Base-by-base conservation (phyloP, 1,140 invertebrate species). In the Caligus rogercresseyi region DNA sequence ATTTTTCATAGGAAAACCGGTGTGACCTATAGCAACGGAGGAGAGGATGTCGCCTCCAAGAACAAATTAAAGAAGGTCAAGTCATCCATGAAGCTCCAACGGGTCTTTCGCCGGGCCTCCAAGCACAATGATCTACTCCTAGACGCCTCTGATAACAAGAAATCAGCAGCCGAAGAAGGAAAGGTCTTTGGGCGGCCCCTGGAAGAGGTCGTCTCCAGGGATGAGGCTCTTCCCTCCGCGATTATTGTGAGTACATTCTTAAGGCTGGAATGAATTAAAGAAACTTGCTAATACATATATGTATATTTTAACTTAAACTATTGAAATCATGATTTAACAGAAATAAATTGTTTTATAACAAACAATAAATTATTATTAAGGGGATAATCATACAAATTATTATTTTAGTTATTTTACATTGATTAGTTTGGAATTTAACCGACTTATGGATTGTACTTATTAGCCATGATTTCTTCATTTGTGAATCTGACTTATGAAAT, bases 31-130 rank as follows among this genome's bases (percentile, higher is more conserved):
- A 62, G 31, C 24, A 53, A 21, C 13, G 25, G 54, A 16, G 31
- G 7, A 11, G 31, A 43, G n/a, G 31, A 43, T 43, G n/a, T 43
- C 7, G 31, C 31, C n/a, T 43, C 24, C 23, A 62, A 62, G 31
- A 62, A 52, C 14, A 62, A 62, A 53, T 20, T 62, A 53, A 62
- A 62, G 31, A 62, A 62, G 31, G 60, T 62, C 15, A 62, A 62
- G 25, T 43, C 24, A 21, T 43, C 24, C 1, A 62, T 62, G 15
- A 54, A 53, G 18, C 26, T 62, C 1, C 60, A 62, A 26, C 24
- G 31, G 16, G 60, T 62, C 7, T 62, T 62, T 20, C 26, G 60
- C 2, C 26, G 60, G 13, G 60, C 31, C 16, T 43, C 24, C 43
- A 21, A 62, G 24, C 7, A 43, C n/a, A 43, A 43, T 43, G 31